These are phyloP conservation scores for Heliconius sara DNA, from an alignment of 2,888 invertebrate genomes.

Conservation along the genomic window DNA sequence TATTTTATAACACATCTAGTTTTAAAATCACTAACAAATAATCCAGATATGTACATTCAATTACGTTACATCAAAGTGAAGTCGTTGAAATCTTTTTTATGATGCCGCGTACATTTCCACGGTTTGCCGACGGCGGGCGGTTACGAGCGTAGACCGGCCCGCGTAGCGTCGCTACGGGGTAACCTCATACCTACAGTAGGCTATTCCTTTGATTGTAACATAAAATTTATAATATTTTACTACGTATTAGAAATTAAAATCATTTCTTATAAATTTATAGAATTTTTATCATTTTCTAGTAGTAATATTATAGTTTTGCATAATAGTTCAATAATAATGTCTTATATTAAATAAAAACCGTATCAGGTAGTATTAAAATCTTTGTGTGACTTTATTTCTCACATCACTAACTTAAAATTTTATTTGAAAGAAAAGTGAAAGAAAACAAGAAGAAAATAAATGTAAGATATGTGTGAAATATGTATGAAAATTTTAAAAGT, in stretches of 20 bases:
- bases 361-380: background rate
- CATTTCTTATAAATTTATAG: no score
- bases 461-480: background rate
- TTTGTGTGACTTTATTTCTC: background rate
- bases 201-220: background rate
- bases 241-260: background rate
- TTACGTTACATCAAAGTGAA: background rate
- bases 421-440: constrained; percentile 13
- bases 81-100: constrained; percentile 36
- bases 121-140: constrained; percentile 33
- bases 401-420: background rate
- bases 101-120: constrained; percentile 14
- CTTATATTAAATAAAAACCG: background rate
- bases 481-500: background rate
- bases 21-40: background rate
- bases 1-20: background rate
- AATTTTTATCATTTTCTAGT: no score
- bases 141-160: constrained; percentile 23
- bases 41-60: background rate
- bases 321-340: no score
- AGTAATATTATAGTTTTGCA: no score
- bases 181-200: background rate
- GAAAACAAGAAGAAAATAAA: background rate
- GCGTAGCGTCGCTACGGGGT: constrained; percentile 9
- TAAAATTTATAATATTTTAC: background rate